Evolutionary conservation across 2,797 vertebrate genomes (phyloP).

Genomic region (Chrysocyon brachyurus): DNA sequence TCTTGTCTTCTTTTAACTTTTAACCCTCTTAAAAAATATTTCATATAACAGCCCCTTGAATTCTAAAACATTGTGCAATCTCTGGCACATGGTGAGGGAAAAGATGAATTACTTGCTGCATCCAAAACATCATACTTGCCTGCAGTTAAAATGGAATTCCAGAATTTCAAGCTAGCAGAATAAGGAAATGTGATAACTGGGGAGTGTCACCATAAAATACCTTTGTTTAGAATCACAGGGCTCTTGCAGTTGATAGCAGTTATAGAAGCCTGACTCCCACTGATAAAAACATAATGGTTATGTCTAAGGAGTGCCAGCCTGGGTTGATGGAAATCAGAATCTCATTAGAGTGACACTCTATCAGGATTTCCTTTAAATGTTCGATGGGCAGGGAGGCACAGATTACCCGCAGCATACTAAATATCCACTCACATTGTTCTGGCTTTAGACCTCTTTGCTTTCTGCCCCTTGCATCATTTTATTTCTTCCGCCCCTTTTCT

Average conservation of each 20-base stretch:
- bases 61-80: neutral
- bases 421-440: rapidly evolving
- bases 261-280: neutral
- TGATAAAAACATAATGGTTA: neutral
- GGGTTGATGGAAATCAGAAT: neutral
- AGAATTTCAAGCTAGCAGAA: neutral
- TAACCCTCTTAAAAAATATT: neutral
- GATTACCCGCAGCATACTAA: rapidly evolving
- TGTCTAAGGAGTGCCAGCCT: neutral
- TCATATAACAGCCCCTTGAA: neutral
- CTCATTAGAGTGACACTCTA: neutral
- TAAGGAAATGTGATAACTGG: neutral
- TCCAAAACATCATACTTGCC: neutral
- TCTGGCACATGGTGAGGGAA: neutral
- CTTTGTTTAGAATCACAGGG: neutral
- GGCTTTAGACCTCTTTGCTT: neutral
- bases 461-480: neutral
- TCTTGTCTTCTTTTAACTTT: neutral
- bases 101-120: neutral
- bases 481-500: neutral
- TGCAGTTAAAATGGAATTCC: neutral
- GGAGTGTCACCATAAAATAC: neutral
- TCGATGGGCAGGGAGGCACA: neutral
- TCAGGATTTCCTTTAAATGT: neutral
- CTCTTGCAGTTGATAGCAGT: neutral